These are phyloP conservation scores for Meganola albula DNA, from an alignment of 2,888 invertebrate genomes.

Conservation along the genomic window DNA sequence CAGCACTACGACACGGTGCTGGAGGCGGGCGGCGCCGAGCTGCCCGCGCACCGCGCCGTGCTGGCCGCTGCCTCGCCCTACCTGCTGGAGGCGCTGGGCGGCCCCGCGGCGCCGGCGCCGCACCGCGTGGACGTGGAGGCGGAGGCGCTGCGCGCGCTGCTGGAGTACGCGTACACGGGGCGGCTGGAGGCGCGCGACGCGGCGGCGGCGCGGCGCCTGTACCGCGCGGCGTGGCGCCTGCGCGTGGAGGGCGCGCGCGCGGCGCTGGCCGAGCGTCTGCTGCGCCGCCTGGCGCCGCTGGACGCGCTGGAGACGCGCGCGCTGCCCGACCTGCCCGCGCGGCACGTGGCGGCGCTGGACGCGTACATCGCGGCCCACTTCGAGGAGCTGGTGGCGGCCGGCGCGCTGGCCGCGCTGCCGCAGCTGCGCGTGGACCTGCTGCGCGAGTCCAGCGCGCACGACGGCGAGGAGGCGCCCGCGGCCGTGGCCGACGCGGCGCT, in stretches of 20 bases:
- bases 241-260: constrained; percentile 85
- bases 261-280: constrained; percentile 83
- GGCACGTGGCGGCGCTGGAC: constrained; percentile 75
- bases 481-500: constrained; percentile 81
- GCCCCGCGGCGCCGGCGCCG: constrained; percentile 58
- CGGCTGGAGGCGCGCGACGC: constrained; percentile 72
- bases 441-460: constrained; percentile 83
- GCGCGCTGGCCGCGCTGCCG: constrained; percentile 80
- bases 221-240: constrained; percentile 86
- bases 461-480: constrained; percentile 74
- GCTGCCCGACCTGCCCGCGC: constrained; percentile 80
- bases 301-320: constrained; percentile 79
- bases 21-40: constrained; percentile 80
- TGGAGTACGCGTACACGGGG: constrained; percentile 91
- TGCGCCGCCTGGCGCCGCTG: constrained; percentile 76
- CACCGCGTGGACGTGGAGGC: constrained; percentile 43
- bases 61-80: constrained; percentile 87
- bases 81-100: constrained; percentile 83
- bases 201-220: constrained; percentile 82
- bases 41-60: constrained; percentile 86
- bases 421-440: constrained; percentile 85
- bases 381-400: constrained; percentile 79
- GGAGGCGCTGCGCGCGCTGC: constrained; percentile 83
- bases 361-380: constrained; percentile 83
- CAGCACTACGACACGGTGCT: constrained; percentile 92